These are phyloP conservation scores for Aurelia sp. DNA, from an alignment of 30 jellyfish, hydroid and myxozoan genomes.

Conservation along the genomic window DNA sequence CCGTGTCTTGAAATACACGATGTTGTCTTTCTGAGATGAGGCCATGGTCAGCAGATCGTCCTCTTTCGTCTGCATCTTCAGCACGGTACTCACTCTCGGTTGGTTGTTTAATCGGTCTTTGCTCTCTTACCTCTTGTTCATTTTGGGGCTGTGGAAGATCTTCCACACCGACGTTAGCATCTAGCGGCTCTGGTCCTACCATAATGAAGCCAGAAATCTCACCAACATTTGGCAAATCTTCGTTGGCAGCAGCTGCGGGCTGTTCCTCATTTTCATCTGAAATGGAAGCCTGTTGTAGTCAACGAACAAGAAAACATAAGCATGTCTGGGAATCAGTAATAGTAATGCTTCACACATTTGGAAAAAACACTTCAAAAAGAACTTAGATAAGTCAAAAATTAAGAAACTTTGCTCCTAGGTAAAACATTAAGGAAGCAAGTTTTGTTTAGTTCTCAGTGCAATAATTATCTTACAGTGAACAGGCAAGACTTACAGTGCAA, in stretches of 20 bases:
- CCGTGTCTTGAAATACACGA: slow-evolving; percentile 1
- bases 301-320: background rate
- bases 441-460: too few relatives aligned
- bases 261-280: background rate
- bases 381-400: too few relatives aligned
- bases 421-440: too few relatives aligned
- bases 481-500: too few relatives aligned
- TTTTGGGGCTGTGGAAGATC: background rate
- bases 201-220: background rate
- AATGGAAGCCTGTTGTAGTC: background rate
- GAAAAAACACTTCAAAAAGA: too few relatives aligned
- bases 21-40: background rate
- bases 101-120: background rate
- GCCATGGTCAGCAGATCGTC: background rate
- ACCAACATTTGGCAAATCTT: background rate
- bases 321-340: too few relatives aligned
- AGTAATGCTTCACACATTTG: too few relatives aligned
- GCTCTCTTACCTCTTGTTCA: background rate
- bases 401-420: too few relatives aligned
- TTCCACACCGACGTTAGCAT: background rate
- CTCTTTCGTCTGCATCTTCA: background rate
- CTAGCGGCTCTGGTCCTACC: background rate
- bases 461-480: too few relatives aligned
- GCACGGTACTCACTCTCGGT: background rate
- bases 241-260: background rate